Percentiles rank a stretch among this genome's conserved stretches.
phyloP scores from a whole-genome alignment of 2,113 vertebrate species.

The Otus sunia region DNA sequence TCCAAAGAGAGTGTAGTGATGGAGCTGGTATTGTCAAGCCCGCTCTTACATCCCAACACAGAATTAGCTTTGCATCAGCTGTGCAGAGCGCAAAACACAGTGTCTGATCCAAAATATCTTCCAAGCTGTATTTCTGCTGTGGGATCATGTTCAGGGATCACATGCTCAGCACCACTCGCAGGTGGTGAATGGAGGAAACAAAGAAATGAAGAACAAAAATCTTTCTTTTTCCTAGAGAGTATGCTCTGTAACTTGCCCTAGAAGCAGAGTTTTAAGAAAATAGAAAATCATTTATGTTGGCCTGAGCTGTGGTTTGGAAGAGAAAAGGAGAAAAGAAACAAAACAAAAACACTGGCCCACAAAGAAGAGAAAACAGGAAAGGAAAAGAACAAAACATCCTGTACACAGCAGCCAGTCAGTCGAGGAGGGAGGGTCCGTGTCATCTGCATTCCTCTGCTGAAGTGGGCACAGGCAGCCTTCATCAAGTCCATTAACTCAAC shows the following conservation, averaged over 20 bases:
- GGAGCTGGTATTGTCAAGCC: background rate
- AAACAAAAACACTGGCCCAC: constrained; percentile 56
- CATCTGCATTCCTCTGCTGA: constrained; percentile 13
- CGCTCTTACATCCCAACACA: background rate
- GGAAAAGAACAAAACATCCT: constrained; percentile 70
- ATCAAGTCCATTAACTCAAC: background rate
- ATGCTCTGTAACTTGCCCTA: background rate
- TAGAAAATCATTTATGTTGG: background rate
- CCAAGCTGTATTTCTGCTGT: background rate
- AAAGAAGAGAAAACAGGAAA: constrained; percentile 68
- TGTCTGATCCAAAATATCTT: background rate
- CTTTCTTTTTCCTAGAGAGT: background rate
- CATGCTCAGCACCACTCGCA: background rate
- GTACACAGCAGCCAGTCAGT: constrained; percentile 50
- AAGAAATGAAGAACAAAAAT: background rate
- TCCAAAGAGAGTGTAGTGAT: background rate
- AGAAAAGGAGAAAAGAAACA: constrained; percentile 59
- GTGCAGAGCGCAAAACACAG: background rate
- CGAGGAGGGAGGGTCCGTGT: constrained; percentile 13
- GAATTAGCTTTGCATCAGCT: background rate
- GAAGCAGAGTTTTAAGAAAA: background rate
- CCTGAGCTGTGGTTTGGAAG: constrained; percentile 23
- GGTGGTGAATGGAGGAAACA: background rate
- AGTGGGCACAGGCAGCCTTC: background rate
- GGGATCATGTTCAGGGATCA: background rate